Base-by-base conservation (phyloP, 2,888 invertebrate species). In the Trissolcus japonicus region DNA sequence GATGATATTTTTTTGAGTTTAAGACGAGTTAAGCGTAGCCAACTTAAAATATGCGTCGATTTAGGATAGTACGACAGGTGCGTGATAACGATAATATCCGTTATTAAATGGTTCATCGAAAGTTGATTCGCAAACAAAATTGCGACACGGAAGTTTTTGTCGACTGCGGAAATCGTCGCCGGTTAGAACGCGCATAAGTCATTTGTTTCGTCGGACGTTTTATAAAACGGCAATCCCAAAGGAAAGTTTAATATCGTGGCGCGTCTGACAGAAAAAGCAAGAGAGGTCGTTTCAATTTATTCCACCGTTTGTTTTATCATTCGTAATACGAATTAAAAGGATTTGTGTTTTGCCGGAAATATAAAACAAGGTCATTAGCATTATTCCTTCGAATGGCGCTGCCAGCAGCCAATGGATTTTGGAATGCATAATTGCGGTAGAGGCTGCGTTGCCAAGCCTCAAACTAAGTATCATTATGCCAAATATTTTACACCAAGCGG, bases 381-480 rank as follows among this genome's bases (percentile, higher is more conserved):
- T n/a, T n/a, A n/a, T 43, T 43, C 43, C 43, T 43, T 43, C 11
- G 43, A 43, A 14, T 14, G n/a, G 13, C n/a, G 43, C 13, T 43
- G 43, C 43, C 43, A 11, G 43, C 13, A 43, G 11, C 13, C 13
- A 43, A 43, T 43, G n/a, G 43, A 43, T 43, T 43, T 43, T 43
- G 43, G 43, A 43, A 43, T 43, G 43, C 43, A 14, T 14, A 43
- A 43, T 43, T 43, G 43, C n/a, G 43, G 43, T 14, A 2, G 43
- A 43, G n/a, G 43, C 13, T n/a, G 43, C 43, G 43, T 43, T 43
- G 43, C 43, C 43, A 43, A 43, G n/a, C n/a, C n/a, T 43, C 43
- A 14, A 43, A 43, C 11, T 43, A 43, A 43, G n/a, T 4, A 43
- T 11, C 43, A 43, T 43, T 11, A n/a, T 43, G 13, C 43, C 43